Percentiles rank a stretch among this genome's conserved stretches.
These are phyloP conservation scores for Paramormyrops hopkinsi DNA, from an alignment of 2,797 vertebrate species.

Conservation along the genomic window DNA sequence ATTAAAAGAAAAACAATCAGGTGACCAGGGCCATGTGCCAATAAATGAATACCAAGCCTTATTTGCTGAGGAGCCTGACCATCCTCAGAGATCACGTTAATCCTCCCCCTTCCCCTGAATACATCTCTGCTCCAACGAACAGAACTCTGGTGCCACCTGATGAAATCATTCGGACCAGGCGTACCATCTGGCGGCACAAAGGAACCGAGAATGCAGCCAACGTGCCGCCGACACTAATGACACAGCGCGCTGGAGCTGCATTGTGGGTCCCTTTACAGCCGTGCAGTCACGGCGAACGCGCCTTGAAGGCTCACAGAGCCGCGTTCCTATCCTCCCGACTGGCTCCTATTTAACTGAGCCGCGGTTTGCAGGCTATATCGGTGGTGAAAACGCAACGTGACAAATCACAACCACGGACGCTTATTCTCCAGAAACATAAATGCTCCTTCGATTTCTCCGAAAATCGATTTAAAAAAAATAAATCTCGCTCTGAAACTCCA, in stretches of 20 bases:
- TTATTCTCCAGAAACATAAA: neutral
- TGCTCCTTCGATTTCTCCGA: neutral
- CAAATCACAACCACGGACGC: neutral
- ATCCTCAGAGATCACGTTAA: constrained; percentile 35
- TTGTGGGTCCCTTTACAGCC: neutral
- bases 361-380: neutral
- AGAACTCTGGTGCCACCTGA: constrained; percentile 30
- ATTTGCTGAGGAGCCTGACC: constrained; percentile 51
- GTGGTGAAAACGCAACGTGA: neutral
- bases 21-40: constrained; percentile 27
- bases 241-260: constrained; percentile 25
- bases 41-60: constrained; percentile 31
- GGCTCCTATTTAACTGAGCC: constrained; percentile 17
- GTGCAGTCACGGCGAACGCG: constrained; percentile 1
- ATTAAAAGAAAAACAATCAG: constrained; percentile 6
- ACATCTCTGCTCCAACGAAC: constrained; percentile 28
- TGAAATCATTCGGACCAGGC: constrained; percentile 40
- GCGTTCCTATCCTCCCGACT: constrained; percentile 13
- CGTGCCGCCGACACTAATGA: constrained; percentile 33
- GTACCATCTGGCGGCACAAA: constrained; percentile 39
- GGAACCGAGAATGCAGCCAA: constrained; percentile 34
- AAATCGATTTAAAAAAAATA: neutral
- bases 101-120: constrained; percentile 33
- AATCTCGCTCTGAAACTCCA: neutral
- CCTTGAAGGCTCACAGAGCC: constrained; percentile 24